Base-by-base conservation (phyloP, 2,888 invertebrate genomes). In the Eudemis profundana region DNA sequence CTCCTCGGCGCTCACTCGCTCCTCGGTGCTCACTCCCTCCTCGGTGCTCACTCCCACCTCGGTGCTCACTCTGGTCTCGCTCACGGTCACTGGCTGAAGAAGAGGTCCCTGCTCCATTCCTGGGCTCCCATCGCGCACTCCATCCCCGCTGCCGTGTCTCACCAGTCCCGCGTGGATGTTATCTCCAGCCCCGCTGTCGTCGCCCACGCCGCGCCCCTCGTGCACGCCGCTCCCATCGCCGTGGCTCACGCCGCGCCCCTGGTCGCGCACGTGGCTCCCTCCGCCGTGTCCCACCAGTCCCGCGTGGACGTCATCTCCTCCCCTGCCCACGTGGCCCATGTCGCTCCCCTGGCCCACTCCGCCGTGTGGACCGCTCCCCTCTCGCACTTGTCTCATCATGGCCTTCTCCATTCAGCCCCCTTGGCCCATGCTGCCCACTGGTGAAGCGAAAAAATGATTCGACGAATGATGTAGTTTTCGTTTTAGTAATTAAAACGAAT, bases 111-210 rank as follows among this genome's bases (percentile, higher is more conserved):
- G 73, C 79, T 76, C 23, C 82, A 84, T 70, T 77, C 75, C 38
- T 71, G 74, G 46, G 72, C 79, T 29, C 81, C 82, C 33, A 71
- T 78, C 12, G 80, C 81, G 1, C 75, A 78, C 66, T 64, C 75
- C n/a, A 84, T 86, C 21, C 86, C 92, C 7, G 75, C 91, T 47
- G 85, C 87, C 29, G 92, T 93, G 3, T 90, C 90, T 4, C 90
- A 89, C 72, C 92, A 93, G 74, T 89, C 93, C 71, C 89, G 92
- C 42, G 78, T 86, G 46, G 86, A 85, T 62, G 81, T 86, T 54
- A 76, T 75, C 64, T 78, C 80, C 50, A 75, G 79, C 72, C 82
- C 85, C 23, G 79, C 82, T 19, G 75, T 85, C 44, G 68, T 74
- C n/a, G 72, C 74, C 14, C 74, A 76, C 61, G 50, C 79, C 21